These are phyloP conservation scores for Agrotis puta DNA, from an alignment of 2,888 invertebrate species.

Conservation along the genomic window DNA sequence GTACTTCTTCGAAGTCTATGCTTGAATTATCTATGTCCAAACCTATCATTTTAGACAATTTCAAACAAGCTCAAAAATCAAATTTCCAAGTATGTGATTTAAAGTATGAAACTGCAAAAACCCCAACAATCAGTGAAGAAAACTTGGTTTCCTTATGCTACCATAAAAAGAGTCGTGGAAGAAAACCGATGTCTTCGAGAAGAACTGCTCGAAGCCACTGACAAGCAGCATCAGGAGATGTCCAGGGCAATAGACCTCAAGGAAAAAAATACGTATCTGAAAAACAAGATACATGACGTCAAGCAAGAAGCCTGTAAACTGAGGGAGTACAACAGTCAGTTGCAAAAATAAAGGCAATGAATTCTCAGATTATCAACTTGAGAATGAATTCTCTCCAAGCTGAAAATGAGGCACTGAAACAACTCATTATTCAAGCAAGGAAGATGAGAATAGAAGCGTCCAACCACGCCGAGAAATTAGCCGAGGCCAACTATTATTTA, in stretches of 20 bases:
- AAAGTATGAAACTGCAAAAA: slow-evolving; percentile 71
- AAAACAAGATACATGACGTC: slow-evolving; percentile 70
- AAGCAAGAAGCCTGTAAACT: slow-evolving; percentile 71
- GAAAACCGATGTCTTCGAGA: slow-evolving; percentile 75
- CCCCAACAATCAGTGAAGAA: slow-evolving; percentile 35
- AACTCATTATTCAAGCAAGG: slow-evolving; percentile 73
- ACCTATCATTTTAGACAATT: background rate
- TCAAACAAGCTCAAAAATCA: slow-evolving; percentile 28
- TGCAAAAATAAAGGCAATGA: slow-evolving; percentile 54
- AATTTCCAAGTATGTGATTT: slow-evolving; percentile 60
- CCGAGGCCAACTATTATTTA: slow-evolving; percentile 80
- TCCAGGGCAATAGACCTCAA: slow-evolving; percentile 83
- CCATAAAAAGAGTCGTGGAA: slow-evolving; percentile 61
- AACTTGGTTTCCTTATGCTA: slow-evolving; percentile 16
- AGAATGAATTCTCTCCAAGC: slow-evolving; percentile 68
- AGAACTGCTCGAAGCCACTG: slow-evolving; percentile 74
- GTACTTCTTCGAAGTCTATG: background rate
- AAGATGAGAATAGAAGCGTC: slow-evolving; percentile 79
- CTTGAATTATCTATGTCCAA: background rate
- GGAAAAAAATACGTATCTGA: slow-evolving; percentile 75
- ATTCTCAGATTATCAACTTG: slow-evolving; percentile 47
- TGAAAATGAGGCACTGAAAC: slow-evolving; percentile 75
- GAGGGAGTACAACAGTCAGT: slow-evolving; percentile 60
- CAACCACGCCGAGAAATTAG: slow-evolving; percentile 72
- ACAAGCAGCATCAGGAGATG: slow-evolving; percentile 87